A percentile compares a stretch with the other conserved stretches of the same genome.
phyloP scores from a whole-genome alignment of 2,888 invertebrate species.

The Cotesia congregata region DNA sequence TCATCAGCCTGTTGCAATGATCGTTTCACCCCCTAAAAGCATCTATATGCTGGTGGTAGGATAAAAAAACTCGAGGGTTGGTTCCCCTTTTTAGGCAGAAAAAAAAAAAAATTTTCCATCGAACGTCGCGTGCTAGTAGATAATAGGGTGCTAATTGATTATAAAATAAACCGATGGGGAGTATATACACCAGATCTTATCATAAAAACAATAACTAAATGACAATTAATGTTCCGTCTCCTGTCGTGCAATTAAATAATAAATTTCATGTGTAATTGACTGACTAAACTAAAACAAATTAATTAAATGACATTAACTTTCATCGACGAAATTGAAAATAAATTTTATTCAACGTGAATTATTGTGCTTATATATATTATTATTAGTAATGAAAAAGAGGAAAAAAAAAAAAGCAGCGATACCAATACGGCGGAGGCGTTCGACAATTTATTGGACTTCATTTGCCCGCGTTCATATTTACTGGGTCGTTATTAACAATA shows the following conservation, averaged over 20 bases:
- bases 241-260: too few species aligned
- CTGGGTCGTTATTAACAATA: conserved; percentile 67
- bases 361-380: background rate
- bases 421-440: conserved; percentile 65
- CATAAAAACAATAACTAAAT: background rate
- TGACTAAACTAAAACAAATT: too few species aligned
- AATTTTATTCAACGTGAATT: too few species aligned
- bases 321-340: too few species aligned
- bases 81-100: conserved; percentile 47
- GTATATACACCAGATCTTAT: conserved; percentile 29
- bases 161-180: conserved; percentile 61
- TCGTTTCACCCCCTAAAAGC: conserved; percentile 46
- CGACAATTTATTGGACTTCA: conserved; percentile 67
- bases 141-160: conserved; percentile 69
- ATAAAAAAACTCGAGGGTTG: conserved; percentile 48
- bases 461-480: conserved; percentile 67
- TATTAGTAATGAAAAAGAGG: conserved; percentile 2
- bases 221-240: too few species aligned
- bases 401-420: conserved; percentile 29
- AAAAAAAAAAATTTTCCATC: conserved; percentile 49
- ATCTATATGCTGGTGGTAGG: conserved; percentile 26
- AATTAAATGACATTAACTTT: too few species aligned
- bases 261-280: too few species aligned
- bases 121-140: conserved; percentile 63
- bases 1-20: conserved; percentile 68